Evolutionary conservation across 2,888 invertebrate species (phyloP), one percentile per base, ranked within the genome.

Genomic region (Chymomyza fuscimana): DNA sequence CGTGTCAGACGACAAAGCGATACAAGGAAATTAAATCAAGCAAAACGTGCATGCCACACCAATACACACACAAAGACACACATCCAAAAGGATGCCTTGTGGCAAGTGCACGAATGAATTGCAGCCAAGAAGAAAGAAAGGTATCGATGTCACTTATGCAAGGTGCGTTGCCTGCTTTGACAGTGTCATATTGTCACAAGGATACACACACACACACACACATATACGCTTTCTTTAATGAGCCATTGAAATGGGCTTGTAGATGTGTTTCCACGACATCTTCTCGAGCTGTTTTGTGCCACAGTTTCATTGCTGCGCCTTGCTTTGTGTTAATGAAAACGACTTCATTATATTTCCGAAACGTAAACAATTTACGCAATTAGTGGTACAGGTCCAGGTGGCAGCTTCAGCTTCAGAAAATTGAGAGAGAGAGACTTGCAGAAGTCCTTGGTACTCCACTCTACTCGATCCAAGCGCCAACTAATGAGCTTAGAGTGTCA

Each of bases 301-400:
- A 12, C 40, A 12, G 10, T 46, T 46, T 65, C 46, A 60, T 63
- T 29, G 32, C 75, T 51, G 61, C 36, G 52, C 67, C 71, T 63
- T 78, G 79, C 74, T 81, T 83, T 86, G 77, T 78, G 77, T 74
- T 87, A 87, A 87, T 87, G 85, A 74, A 86, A 84, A 87, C 77
- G 84, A 85, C 82, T 87, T 85, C 87, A 81, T 85, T 85, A 85
- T 84, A 79, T 87, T 85, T 87, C 76, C 82, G 72, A 79, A 87
- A 87, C 78, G 81, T 81, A 87, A 84, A 87, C 84, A 87, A 83
- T 86, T 86, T 84, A 79, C 82, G 84, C 86, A 86, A 86, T 87
- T 86, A 87, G 86, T 80, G 74, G 73, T 4, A 46, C 12, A 46
- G 40, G 40, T 12, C 70, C 73, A 63, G 73, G 72, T 69, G 0